Percentiles rank a stretch among this genome's conserved stretches.
Evolutionary conservation across 2,113 vertebrate species (phyloP).

Genomic region (Paratilapia polleni): DNA sequence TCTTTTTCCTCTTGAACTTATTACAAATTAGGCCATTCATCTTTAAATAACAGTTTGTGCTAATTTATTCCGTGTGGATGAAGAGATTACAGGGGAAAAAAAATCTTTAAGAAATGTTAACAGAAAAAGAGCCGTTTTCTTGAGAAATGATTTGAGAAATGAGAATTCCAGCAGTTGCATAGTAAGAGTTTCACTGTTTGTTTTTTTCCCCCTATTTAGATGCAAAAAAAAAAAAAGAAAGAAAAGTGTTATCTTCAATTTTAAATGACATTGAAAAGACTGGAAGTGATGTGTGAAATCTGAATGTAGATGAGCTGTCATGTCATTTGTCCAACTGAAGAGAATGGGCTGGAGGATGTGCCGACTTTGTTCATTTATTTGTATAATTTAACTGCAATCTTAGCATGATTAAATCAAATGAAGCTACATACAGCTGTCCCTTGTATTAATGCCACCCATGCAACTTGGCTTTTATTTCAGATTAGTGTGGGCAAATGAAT

Average conservation of each 20-base stretch:
- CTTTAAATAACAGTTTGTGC: neutral
- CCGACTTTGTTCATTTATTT: neutral
- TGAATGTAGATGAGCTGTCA: neutral
- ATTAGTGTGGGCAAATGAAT: neutral
- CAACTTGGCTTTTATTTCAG: neutral
- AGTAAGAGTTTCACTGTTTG: neutral
- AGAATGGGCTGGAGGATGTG: neutral
- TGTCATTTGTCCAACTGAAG: neutral
- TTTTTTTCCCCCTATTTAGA: neutral
- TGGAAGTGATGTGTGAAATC: neutral
- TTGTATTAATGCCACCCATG: accelerated
- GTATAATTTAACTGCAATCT: neutral
- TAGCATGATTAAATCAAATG: neutral
- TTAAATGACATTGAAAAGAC: neutral
- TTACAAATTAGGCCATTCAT: neutral
- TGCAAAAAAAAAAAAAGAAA: neutral
- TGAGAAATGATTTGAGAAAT: neutral
- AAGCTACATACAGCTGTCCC: neutral
- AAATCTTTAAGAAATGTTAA: neutral
- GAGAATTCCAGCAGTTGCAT: neutral
- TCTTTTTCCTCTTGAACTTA: neutral
- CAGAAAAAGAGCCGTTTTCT: neutral
- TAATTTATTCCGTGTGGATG: neutral
- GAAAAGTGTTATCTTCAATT: neutral
- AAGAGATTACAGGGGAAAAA: neutral